Evolutionary conservation across 2,113 vertebrate genomes (phyloP).

Genomic region (Uria lomvia): DNA sequence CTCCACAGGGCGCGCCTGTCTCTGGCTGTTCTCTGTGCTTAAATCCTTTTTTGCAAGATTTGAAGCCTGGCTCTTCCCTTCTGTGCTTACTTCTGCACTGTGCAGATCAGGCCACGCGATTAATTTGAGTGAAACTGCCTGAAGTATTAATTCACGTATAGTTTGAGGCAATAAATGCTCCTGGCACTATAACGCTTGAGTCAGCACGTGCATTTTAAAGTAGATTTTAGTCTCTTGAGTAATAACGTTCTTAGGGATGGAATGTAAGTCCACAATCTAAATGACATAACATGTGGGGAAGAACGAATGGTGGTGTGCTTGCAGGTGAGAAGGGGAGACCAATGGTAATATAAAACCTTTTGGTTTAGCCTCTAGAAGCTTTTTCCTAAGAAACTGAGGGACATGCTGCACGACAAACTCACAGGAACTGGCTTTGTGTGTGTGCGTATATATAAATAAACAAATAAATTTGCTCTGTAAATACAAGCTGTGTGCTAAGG

Average conservation of each 20-base stretch:
- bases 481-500: background rate
- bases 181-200: background rate
- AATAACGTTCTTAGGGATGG: background rate
- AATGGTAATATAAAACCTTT: background rate
- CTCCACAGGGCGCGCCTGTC: fast-evolving
- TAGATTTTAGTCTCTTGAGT: background rate
- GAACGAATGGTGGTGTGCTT: background rate
- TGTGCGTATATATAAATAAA: background rate
- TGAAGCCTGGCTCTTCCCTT: background rate
- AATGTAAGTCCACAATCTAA: background rate
- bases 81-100: background rate
- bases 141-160: background rate
- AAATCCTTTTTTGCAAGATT: background rate
- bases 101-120: background rate
- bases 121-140: background rate
- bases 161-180: background rate
- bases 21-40: background rate
- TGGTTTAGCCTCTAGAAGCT: background rate
- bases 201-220: background rate
- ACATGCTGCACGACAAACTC: background rate
- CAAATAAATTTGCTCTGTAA: background rate
- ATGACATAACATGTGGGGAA: background rate
- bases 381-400: background rate
- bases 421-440: background rate
- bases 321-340: background rate